Percentiles rank a stretch among this genome's conserved stretches.
phyloP scores from a whole-genome alignment of 2,113 vertebrate genomes.

The Spilogale gracilis region DNA sequence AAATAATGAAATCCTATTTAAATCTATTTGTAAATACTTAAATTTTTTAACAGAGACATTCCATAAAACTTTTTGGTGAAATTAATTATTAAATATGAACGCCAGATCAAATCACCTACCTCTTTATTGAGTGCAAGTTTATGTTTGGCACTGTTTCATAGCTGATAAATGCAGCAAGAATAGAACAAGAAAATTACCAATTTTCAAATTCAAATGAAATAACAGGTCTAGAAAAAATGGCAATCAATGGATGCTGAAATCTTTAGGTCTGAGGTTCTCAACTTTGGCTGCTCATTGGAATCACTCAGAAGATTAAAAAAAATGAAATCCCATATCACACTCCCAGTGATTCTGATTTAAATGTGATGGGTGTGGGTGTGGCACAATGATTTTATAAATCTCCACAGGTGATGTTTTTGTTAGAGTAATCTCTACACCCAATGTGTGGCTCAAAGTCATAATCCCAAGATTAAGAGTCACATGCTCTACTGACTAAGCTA shows the following conservation, averaged over 20 bases:
- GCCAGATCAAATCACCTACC: conserved; percentile 46
- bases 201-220: conserved; percentile 46
- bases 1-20: conserved; percentile 50
- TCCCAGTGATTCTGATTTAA: conserved; percentile 36
- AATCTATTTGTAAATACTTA: conserved; percentile 52
- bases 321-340: not conserved
- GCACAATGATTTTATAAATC: not conserved
- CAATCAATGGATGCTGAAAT: not conserved
- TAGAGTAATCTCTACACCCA: not conserved
- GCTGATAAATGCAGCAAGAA: conserved; percentile 27
- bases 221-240: not conserved
- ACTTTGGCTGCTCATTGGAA: conserved; percentile 23
- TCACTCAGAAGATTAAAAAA: not conserved
- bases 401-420: not conserved
- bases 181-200: conserved; percentile 24
- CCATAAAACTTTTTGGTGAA: not conserved
- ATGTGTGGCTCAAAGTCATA: not conserved
- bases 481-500: not conserved
- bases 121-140: conserved; percentile 20
- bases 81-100: conserved; percentile 54
- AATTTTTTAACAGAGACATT: conserved; percentile 43
- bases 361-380: not conserved
- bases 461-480: not conserved
- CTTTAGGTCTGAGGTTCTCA: conserved; percentile 15
- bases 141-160: conserved; percentile 3